phyloP scores from a whole-genome alignment of 1,140 invertebrate genomes.

The Octopus sinensis region DNA sequence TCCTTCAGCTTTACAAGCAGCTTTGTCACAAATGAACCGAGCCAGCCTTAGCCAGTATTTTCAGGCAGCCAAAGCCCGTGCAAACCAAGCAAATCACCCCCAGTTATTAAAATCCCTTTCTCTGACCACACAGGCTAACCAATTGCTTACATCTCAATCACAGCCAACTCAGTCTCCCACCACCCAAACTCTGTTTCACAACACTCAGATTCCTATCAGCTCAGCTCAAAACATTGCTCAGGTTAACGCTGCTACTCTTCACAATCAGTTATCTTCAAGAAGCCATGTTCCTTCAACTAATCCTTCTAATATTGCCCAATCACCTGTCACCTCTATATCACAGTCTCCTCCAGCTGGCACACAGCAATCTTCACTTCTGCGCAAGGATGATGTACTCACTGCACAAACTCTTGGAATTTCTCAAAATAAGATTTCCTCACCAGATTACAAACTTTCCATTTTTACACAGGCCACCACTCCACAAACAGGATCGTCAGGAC shows the following conservation, averaged over 20 bases:
- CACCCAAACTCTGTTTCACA: too few relatives aligned
- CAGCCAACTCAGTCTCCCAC: too few relatives aligned
- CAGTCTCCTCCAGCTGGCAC: not conserved
- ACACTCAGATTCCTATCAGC: too few relatives aligned
- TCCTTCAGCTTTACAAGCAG: not conserved
- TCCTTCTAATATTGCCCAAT: not conserved
- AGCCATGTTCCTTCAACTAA: not conserved
- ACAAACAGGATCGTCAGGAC: too few relatives aligned
- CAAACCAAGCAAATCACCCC: not conserved
- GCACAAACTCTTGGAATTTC: conserved; percentile 6
- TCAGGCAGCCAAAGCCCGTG: not conserved
- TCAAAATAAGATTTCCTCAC: not conserved
- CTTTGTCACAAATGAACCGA: conserved; percentile 1
- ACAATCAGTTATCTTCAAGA: too few relatives aligned
- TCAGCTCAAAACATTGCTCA: too few relatives aligned
- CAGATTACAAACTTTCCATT: conserved; percentile 1
- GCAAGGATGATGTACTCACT: not conserved
- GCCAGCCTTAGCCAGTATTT: not conserved
- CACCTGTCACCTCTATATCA: not conserved
- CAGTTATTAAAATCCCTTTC: conserved; percentile 3
- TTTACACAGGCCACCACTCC: not conserved
- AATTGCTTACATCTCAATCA: not conserved
- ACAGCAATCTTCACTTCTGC: not conserved
- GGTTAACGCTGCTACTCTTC: too few relatives aligned
- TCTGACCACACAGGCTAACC: not conserved